Evolutionary conservation across 1,140 invertebrate species (phyloP).

Genomic region (Nixonia krombeini): DNA sequence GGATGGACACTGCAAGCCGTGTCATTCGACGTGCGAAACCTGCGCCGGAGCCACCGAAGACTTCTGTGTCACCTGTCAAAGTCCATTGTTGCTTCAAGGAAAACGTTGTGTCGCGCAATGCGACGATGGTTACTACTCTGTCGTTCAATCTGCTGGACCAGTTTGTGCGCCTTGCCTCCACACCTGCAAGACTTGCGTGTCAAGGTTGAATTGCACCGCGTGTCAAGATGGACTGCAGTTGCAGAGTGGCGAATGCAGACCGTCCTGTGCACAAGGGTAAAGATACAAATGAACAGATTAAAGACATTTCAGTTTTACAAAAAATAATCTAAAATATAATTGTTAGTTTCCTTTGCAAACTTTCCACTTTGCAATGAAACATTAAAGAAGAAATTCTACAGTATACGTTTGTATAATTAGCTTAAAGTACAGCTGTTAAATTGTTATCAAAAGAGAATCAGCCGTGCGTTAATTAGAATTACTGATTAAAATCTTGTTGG

Average conservation of each 20-base stretch:
- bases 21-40: constrained; percentile 80
- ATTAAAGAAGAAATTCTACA: no score
- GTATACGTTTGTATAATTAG: no score
- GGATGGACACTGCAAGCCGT: constrained; percentile 77
- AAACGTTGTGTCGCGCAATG: constrained; percentile 80
- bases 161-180: constrained; percentile 83
- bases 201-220: constrained; percentile 82
- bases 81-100: constrained; percentile 78
- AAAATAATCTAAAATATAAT: no score
- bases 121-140: constrained; percentile 78
- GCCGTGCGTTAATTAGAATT: no score
- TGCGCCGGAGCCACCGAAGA: constrained; percentile 79
- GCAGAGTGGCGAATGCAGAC: constrained; percentile 84
- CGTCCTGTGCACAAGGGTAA: constrained; percentile 79
- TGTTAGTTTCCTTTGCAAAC: no score
- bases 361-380: no score
- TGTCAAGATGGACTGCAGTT: constrained; percentile 81
- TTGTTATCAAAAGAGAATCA: no score
- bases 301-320: no score
- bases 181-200: constrained; percentile 83
- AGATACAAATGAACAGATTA: no score
- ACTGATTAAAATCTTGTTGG: constrained; percentile 10
- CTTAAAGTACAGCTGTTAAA: no score
- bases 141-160: constrained; percentile 73
- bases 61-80: constrained; percentile 79